Base-by-base conservation (phyloP, 2,113 vertebrate genomes). In the Clupea harengus region DNA sequence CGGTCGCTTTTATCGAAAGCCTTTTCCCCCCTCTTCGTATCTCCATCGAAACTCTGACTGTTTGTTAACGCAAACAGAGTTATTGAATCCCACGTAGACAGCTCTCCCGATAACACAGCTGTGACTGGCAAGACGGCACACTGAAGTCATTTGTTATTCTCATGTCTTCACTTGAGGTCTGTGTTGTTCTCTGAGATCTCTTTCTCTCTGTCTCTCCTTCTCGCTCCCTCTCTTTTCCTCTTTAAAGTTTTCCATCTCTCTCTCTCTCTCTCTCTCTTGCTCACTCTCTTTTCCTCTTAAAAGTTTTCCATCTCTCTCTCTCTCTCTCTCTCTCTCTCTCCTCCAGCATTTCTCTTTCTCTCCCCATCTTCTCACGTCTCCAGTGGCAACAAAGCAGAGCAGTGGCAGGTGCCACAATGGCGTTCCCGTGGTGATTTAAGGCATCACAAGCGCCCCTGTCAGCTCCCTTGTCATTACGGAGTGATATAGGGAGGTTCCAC, bases 361-460 rank as follows among this genome's bases (percentile, higher is more conserved):
- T 11, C 75, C 46, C 32, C 39, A n/a, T 4, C 49, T 57, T n/a
- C 44, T 20, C 44, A 87, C 82, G 86, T 52, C 18, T n/a, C 22
- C 64, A 89, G 91, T 85, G 90, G 72, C 28, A 78, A 78, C 72
- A 39, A 13, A 39, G 15, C 72, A 32, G 72, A 44, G 13, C 72
- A 17, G 28, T 78, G 72, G 72, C 72, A 78, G 72, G 72, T 78
- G 72, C 13, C 72, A 78, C 72, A 78, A 78, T 78, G 32, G 72
- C 72, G 72, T 78, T 78, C 28, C 72, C 72, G 28, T 45, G 18
- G 46, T 83, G 81, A 86, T 89, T 88, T 87, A 83, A 44, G 28
- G 57, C 60, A 80, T 64, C 85, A 84, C 83, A 82, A 81, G 82
- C 2, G 39, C 1, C 39, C 45, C 83, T 89, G 86, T 87, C 86